Evolutionary conservation across 2,113 vertebrate species (phyloP).

Genomic region (Thunnus thynnus): DNA sequence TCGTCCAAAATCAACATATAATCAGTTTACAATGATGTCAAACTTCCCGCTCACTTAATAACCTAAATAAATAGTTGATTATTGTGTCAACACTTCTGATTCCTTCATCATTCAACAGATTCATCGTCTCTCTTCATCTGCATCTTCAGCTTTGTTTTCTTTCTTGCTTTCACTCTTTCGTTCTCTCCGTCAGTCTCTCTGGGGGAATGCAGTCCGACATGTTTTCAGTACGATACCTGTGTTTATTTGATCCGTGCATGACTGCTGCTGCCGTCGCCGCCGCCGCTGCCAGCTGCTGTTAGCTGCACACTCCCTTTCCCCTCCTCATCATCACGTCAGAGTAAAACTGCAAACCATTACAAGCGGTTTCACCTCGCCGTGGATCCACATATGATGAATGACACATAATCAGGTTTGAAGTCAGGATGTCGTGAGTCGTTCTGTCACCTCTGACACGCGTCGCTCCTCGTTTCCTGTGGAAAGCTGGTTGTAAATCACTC

Average conservation of each 20-base stretch:
- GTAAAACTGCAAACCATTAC: neutral
- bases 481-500: neutral
- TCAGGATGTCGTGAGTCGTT: neutral
- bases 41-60: too few relatives aligned
- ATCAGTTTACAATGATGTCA: too few relatives aligned
- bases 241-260: conserved; percentile 16
- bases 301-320: too few relatives aligned
- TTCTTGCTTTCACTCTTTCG: neutral
- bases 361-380: neutral
- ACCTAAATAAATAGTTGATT: too few relatives aligned
- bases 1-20: too few relatives aligned
- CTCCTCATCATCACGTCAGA: neutral
- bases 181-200: neutral
- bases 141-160: neutral
- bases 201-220: conserved; percentile 60
- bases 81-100: too few relatives aligned
- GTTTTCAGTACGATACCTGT: conserved; percentile 30
- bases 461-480: too few relatives aligned
- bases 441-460: neutral
- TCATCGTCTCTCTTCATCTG: neutral
- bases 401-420: neutral
- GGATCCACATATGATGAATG: neutral
- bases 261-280: too few relatives aligned
- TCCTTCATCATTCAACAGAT: too few relatives aligned
- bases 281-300: too few relatives aligned